Base-by-base conservation (phyloP, 64 coral and sea anemone species). In the Dendrophyllia cribrosa region DNA sequence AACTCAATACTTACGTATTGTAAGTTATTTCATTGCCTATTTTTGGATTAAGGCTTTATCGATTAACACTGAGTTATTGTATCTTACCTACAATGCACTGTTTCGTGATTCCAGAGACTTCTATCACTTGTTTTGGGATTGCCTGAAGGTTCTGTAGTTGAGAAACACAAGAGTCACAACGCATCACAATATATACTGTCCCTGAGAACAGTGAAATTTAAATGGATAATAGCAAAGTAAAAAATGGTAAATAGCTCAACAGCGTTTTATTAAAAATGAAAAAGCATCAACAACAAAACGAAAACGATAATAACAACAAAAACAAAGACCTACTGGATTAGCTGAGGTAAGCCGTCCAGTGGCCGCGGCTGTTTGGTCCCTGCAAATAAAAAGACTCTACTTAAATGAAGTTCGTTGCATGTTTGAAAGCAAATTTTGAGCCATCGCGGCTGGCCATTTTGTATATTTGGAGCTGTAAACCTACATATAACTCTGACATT, bases 111-210 rank as follows among this genome's bases (percentile, higher is more conserved):
- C 59, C 89, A 70, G 92, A 70, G 51, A 98, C 11, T 22, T 86
- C 19, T 11, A 98, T 85, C 5, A 72, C 46, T 60, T 89, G 85
- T 70, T 92, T 92, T 20, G 96, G 96, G 53, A 98, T 87, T 12
- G 89, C 71, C 92, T 98, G 96, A 75, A 98, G 89, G 60, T 98
- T 98, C 96, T 98, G 43, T 9, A 64, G 7, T 58, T 58, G 55
- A 53, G 19, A 26, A 21, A 53, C 11, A 22, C 9, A 4, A 24
- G n/a, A 5, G 20, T 14, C 9, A 24, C n/a, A 21, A 1, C n/a
- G 23, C 7, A 14, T 22, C n/a, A 0, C 50, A 3, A 1, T 4
- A 9, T 56, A 56, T 56, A 56, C 5, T 56, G 53, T 4, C 7
- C 7, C 12, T 12, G 53, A 56, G 5, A 56, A 12, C 12, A 56